Conservation (phyloP, 2,888 invertebrate genomes). For the Alentia gelatinosa region DNA sequence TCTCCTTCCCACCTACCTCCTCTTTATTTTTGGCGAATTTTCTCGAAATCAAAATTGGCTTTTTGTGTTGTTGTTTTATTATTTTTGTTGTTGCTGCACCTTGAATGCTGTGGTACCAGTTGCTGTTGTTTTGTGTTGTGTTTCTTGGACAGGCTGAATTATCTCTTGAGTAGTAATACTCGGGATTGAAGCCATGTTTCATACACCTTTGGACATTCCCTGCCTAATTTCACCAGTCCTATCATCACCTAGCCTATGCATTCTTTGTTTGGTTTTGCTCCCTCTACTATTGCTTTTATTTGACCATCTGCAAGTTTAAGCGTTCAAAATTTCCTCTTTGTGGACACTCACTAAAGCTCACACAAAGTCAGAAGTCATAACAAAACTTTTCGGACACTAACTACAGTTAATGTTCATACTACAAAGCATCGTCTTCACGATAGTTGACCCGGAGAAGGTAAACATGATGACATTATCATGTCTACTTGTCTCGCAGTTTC, state of each 20-base stretch:
- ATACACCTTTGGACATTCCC: not conserved
- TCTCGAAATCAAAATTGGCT: not conserved
- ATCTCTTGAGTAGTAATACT: not conserved
- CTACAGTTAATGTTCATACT: not conserved
- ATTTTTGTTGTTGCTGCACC: not conserved
- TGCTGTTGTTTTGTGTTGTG: not conserved
- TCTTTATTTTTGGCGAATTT: not conserved
- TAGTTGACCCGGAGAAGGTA: not conserved
- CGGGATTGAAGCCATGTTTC: not conserved
- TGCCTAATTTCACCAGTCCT: not conserved
- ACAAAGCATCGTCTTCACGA: not conserved
- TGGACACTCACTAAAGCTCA: not conserved
- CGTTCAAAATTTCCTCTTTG: not conserved
- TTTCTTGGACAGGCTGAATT: not conserved
- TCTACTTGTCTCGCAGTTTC: not conserved
- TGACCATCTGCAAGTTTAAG: not conserved
- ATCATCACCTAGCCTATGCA: not conserved
- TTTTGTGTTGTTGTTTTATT: not conserved
- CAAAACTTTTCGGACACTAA: not conserved
- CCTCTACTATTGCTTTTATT: not conserved
- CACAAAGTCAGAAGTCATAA: slow-evolving; percentile 20
- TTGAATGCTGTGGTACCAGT: not conserved
- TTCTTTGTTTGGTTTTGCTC: not conserved
- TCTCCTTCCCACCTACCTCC: not conserved
- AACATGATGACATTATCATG: not conserved